Evolutionary conservation across 2,888 invertebrate genomes (phyloP).

Genomic region (Theretra japonica): DNA sequence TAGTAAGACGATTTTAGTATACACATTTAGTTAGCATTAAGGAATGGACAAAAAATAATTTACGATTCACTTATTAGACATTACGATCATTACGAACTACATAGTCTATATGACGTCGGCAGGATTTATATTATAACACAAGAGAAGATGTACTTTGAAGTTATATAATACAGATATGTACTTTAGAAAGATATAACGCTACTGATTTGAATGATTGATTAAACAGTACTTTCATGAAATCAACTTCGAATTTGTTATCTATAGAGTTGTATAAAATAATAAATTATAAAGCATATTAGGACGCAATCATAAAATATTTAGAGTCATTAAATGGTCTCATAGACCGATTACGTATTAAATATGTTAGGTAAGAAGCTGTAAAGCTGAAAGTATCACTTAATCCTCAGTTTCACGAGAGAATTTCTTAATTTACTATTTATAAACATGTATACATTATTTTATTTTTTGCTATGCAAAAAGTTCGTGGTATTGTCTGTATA

Average conservation of each 20-base stretch:
- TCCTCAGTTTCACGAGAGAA: constrained; percentile 72
- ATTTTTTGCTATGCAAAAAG: constrained; percentile 79
- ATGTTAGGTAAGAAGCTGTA: constrained; percentile 76
- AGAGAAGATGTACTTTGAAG: constrained; percentile 61
- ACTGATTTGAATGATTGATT: constrained; percentile 38
- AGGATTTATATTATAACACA: constrained; percentile 52
- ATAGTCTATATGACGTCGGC: constrained; percentile 32
- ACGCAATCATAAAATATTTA: constrained; percentile 28
- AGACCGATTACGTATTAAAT: constrained; percentile 66
- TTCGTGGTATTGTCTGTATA: constrained; percentile 73
- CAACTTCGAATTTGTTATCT: constrained; percentile 30
- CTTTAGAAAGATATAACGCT: constrained; percentile 67
- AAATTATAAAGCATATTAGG: constrained; percentile 32
- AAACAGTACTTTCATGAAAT: not conserved
- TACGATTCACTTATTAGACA: not conserved
- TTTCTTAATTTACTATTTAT: constrained; percentile 61
- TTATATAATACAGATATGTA: constrained; percentile 72
- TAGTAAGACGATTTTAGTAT: not conserved
- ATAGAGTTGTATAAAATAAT: constrained; percentile 38
- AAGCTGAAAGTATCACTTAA: constrained; percentile 82
- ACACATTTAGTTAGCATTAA: not conserved
- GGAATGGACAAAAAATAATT: not conserved
- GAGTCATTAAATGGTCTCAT: constrained; percentile 56
- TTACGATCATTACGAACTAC: constrained; percentile 11
- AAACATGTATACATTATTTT: constrained; percentile 58